Base-by-base conservation (phyloP, 1,140 invertebrate species). In the Drosophila takahashii region DNA sequence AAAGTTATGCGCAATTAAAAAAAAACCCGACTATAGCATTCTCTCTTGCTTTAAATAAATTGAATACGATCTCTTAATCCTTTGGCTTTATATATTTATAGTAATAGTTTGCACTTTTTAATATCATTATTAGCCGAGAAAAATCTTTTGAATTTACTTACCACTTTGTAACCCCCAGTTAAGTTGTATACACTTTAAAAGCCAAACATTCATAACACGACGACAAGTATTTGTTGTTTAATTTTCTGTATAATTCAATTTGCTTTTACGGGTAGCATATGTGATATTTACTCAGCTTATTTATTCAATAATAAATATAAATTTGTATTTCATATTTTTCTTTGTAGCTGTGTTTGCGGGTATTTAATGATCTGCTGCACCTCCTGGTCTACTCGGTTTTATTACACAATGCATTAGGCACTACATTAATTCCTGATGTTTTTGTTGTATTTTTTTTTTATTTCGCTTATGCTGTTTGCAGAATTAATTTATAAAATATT, bases 351-450 rank as follows among this genome's bases (percentile, higher is more conserved):
- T 51, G 37, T 61, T n/a, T 52, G 7, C 47, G 22, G 34, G 27
- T 50, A 50, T 59, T 44, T 56, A 47, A 61, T 60, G 41, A 60
- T 47, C 36, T 61, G 48, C 15, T 11, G 27, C 48, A 51, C 48
- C 48, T 32, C 48, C 67, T 39, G 50, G 59, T 74, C 72, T 67
- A 69, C 39, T 27, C 60, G 59, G 44, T 71, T 51, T 57, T 65
- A 81, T 78, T 77, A 56, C 73, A 77, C 79, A 73, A 66, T 58
- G 58, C 77, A 80, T 83, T 85, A 84, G 80, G 81, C 80, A 84
- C 80, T 85, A 85, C 77, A 67, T 76, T 85, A 85, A 80, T 84
- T 85, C 71, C 80, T 79, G 80, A 71, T 59, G 54, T 70, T 71
- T 69, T 36, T 62, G 44, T 62, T 71, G 42, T 32, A 69, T 45